Evolutionary conservation across 2,113 vertebrate species (phyloP), one percentile per base, ranked within the genome.

Genomic region (Lutjanus erythropterus): DNA sequence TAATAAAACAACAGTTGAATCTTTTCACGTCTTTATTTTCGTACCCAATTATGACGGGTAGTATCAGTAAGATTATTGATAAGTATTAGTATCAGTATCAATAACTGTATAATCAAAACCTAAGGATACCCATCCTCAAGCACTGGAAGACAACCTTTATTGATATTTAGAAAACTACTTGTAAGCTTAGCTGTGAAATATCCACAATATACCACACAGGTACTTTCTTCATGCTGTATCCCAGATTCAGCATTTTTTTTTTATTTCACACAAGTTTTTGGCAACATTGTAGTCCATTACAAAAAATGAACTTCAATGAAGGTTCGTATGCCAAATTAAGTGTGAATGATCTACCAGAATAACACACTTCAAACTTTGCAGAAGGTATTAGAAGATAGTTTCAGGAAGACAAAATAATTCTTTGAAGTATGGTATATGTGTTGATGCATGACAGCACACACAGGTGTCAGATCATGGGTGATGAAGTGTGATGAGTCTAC

Each of bases 381-480:
- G 25, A 61, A 7, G 29, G 55, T 25, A 21, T 6, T 3, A 21
- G n/a, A 16, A 29, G 6, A 27, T 31, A 53, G 25, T 56, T 1
- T 46, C 6, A 18, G 23, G 19, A 27, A 50, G 25, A 49, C 3
- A 5, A 1, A 3, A 23, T 0, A 0, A 15, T 31, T n/a, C 8
- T 46, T 18, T 25, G 23, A 41, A 21, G 19, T 65, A 42, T 42
- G 27, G 19, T 46, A 19, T 44, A 47, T 58, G 42, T 68, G 23
- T 33, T 10, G 5, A 31, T 31, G 60, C 41, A 58, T 80, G 61
- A 44, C 29, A 61, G 53, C 1, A 58, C 39, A 69, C 69, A 59
- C 42, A 66, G 44, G 35, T 37, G 29, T 62, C 29, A 42, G n/a
- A 72, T 75, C 25, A 35, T 31, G 37, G 21, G 5, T n/a, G 35